Percentiles rank a stretch among this genome's conserved stretches.
phyloP scores from a whole-genome alignment of 2,113 vertebrate genomes.

The Erythrocercus mccallii region DNA sequence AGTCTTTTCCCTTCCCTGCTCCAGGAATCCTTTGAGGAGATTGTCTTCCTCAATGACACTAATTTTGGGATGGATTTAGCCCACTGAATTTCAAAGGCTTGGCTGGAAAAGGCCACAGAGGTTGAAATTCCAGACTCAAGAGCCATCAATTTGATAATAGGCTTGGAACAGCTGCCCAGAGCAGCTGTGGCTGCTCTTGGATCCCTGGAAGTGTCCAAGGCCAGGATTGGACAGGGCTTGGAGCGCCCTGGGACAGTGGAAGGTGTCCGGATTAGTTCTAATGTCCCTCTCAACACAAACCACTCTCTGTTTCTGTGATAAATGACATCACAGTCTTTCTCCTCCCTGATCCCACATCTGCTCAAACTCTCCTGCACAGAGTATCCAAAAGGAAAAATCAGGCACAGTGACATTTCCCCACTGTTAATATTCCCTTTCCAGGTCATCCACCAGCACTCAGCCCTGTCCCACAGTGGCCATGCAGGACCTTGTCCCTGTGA shows the following conservation, averaged over 20 bases:
- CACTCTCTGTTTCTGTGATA: background rate
- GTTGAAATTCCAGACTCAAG: background rate
- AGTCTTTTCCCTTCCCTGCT: background rate
- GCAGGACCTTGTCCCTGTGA: background rate
- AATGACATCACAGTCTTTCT: background rate
- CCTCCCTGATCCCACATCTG: background rate
- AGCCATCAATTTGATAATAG: background rate
- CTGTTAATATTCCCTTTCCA: background rate
- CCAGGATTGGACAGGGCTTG: accelerated
- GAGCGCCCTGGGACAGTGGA: background rate
- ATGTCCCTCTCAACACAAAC: background rate
- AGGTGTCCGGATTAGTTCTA: background rate
- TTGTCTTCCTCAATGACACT: background rate
- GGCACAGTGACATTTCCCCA: background rate
- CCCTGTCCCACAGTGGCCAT: accelerated
- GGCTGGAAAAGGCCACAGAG: background rate
- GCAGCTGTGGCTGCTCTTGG: background rate
- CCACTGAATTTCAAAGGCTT: background rate
- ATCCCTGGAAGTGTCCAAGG: background rate
- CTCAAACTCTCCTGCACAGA: background rate
- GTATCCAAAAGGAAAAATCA: background rate
- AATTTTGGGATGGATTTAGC: background rate
- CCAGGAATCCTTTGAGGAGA: background rate
- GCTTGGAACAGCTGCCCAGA: background rate
- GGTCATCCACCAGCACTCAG: background rate